Conservation (phyloP, 2,888 invertebrate genomes). For the Alloscopus bannaensis region DNA sequence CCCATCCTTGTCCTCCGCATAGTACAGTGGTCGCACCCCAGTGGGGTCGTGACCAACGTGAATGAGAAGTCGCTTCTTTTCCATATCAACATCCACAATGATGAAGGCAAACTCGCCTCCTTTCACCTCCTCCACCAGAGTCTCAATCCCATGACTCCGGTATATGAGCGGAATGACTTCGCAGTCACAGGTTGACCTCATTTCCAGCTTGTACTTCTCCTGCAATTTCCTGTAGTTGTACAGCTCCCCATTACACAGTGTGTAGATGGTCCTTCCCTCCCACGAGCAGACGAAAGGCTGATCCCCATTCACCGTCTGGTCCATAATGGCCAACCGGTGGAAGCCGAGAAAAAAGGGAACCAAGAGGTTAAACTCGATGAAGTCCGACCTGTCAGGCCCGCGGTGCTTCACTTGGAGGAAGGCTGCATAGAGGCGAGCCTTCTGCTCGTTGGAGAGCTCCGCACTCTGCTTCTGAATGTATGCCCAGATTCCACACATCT, state of each 20-base stretch:
- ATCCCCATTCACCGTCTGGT: slow-evolving; percentile 66
- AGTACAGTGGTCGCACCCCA: slow-evolving; percentile 66
- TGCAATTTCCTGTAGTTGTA: slow-evolving; percentile 59
- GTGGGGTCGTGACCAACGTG: slow-evolving; percentile 68
- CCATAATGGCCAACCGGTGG: slow-evolving; percentile 68
- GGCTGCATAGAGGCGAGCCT: slow-evolving; percentile 55
- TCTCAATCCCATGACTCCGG: slow-evolving; percentile 61
- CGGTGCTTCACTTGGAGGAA: slow-evolving; percentile 67
- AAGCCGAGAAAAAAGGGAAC: slow-evolving; percentile 69
- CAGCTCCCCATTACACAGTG: slow-evolving; percentile 67
- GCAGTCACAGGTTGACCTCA: slow-evolving; percentile 65
- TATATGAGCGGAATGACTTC: slow-evolving; percentile 68
- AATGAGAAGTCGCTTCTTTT: slow-evolving; percentile 42
- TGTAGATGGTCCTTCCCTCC: slow-evolving; percentile 66
- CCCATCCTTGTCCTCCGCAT: slow-evolving; percentile 62
- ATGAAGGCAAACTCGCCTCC: slow-evolving; percentile 69
- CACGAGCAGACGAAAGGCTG: slow-evolving; percentile 69
- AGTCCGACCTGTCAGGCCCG: slow-evolving; percentile 69
- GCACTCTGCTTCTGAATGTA: slow-evolving; percentile 67
- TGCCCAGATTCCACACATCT: slow-evolving; percentile 71
- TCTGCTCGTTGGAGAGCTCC: slow-evolving; percentile 56
- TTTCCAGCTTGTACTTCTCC: slow-evolving; percentile 59
- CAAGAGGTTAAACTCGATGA: slow-evolving; percentile 69
- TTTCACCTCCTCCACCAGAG: slow-evolving; percentile 64
- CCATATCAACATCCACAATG: slow-evolving; percentile 67